phyloP scores from a whole-genome alignment of 2,113 vertebrate genomes.

The Nyctereutes procyonoides region DNA sequence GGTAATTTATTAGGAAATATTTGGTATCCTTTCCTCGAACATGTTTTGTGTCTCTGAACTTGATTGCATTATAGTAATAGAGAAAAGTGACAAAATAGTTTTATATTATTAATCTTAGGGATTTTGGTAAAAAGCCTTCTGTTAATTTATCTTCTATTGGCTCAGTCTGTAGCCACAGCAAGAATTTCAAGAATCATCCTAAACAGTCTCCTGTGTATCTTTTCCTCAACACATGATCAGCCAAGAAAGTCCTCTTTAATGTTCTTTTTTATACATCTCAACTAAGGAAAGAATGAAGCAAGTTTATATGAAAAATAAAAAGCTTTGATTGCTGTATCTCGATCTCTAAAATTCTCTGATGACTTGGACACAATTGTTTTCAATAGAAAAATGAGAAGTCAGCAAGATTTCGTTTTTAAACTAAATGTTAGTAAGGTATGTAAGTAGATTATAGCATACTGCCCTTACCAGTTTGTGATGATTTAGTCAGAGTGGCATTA shows the following conservation, averaged over 20 bases:
- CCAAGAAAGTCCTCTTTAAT: slow-evolving; percentile 19
- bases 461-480: neutral
- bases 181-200: slow-evolving; percentile 27
- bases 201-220: neutral
- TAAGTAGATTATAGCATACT: neutral
- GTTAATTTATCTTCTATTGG: slow-evolving; percentile 13
- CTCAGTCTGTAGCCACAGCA: slow-evolving; percentile 40
- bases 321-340: neutral
- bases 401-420: slow-evolving; percentile 43
- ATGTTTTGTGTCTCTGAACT: slow-evolving; percentile 34
- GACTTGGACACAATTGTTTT: neutral
- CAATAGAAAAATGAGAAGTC: neutral
- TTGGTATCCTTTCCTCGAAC: slow-evolving; percentile 44
- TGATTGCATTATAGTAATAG: neutral
- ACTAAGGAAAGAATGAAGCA: neutral
- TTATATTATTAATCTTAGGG: neutral
- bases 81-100: neutral
- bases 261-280: neutral
- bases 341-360: slow-evolving; percentile 41
- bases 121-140: neutral
- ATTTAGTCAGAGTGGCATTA: neutral
- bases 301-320: slow-evolving; percentile 33
- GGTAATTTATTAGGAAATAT: slow-evolving; percentile 12
- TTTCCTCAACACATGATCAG: neutral
- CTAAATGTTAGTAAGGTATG: neutral